These are phyloP conservation scores for Leptopterna dolabrata DNA, from an alignment of 2,888 invertebrate species.

Conservation along the genomic window DNA sequence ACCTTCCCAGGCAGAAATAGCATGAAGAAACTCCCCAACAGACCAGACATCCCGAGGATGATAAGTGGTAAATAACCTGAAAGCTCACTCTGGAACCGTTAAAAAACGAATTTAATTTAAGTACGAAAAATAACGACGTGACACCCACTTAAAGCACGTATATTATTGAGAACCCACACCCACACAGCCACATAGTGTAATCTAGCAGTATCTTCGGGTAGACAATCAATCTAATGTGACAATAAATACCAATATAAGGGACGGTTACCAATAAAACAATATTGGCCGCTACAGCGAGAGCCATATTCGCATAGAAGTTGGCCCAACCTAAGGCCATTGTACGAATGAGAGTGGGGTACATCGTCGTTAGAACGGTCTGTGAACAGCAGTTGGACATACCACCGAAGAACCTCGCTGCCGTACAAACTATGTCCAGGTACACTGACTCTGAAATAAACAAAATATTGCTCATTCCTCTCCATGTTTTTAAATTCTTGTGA, in stretches of 20 bases:
- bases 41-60: conserved; percentile 36
- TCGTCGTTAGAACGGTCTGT: conserved; percentile 22
- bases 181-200: too few relatives aligned
- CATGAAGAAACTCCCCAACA: conserved; percentile 28
- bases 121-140: neutral
- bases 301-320: conserved; percentile 49
- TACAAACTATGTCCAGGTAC: conserved; percentile 12
- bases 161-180: too few relatives aligned
- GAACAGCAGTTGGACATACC: conserved; percentile 53
- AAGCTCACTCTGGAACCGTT: conserved; percentile 20
- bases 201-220: too few relatives aligned
- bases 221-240: too few relatives aligned
- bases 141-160: too few relatives aligned
- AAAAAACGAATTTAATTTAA: neutral
- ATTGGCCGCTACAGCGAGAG: conserved; percentile 47
- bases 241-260: too few relatives aligned
- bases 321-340: conserved; percentile 48
- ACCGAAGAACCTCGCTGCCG: conserved; percentile 51
- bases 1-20: conserved; percentile 45
- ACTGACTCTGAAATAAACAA: neutral
- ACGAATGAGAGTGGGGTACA: conserved; percentile 54
- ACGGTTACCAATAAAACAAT: conserved; percentile 36
- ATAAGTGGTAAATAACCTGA: conserved; percentile 29
- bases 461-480: too few relatives aligned
- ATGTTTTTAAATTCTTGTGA: too few relatives aligned